A percentile compares a stretch with the other conserved stretches of the same genome.
Conservation (phyloP, 2,888 invertebrate genomes). For the Tetrapedia diversipes region DNA sequence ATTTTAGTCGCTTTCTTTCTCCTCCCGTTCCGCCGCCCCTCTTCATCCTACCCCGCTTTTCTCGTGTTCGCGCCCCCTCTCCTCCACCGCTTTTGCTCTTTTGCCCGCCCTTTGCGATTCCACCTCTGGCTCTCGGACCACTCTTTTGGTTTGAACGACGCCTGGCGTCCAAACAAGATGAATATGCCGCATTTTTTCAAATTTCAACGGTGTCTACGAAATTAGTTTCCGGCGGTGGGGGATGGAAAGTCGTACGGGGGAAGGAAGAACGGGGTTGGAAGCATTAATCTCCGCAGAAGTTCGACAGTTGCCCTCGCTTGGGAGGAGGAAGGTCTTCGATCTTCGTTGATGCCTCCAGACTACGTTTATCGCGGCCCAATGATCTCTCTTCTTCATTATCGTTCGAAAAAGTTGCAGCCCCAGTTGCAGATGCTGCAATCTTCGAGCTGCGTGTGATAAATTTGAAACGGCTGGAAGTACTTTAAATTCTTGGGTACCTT, state of each 20-base stretch:
- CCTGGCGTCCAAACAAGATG: constrained; percentile 37
- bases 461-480: too few species aligned
- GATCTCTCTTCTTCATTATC: constrained; percentile 63
- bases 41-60: neutral
- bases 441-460: neutral
- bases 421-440: constrained; percentile 22
- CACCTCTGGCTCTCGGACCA: constrained; percentile 42
- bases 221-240: constrained; percentile 59
- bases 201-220: constrained; percentile 60
- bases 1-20: constrained; percentile 65
- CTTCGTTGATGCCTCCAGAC: constrained; percentile 62
- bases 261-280: constrained; percentile 26
- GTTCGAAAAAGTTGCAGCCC: constrained; percentile 21
- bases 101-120: constrained; percentile 50
- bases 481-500: too few species aligned
- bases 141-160: constrained; percentile 53
- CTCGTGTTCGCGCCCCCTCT: constrained; percentile 10
- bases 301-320: constrained; percentile 65
- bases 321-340: constrained; percentile 63
- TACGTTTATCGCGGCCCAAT: constrained; percentile 57
- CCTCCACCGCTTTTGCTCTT: constrained; percentile 31
- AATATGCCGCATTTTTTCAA: constrained; percentile 55
- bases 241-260: constrained; percentile 3
- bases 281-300: constrained; percentile 67
- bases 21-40: constrained; percentile 14